These are phyloP conservation scores for Sphaeridia pumilis DNA, from an alignment of 2,888 invertebrate species.

Conservation along the genomic window DNA sequence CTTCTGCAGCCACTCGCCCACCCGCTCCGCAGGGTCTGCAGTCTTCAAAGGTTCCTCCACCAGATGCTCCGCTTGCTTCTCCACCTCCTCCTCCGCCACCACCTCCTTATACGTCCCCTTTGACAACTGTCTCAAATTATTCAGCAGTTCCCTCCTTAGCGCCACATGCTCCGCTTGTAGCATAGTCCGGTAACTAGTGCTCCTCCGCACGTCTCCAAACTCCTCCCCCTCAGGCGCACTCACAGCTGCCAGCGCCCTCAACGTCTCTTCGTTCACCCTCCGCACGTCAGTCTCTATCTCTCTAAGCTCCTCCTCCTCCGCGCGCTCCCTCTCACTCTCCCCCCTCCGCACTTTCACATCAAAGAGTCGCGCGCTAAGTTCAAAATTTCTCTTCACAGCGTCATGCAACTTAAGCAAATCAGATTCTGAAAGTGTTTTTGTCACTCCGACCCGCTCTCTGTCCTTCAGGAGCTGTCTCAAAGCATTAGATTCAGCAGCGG, in stretches of 20 bases:
- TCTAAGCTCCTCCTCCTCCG: background rate
- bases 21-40: constrained; percentile 7
- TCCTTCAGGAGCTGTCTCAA: constrained; percentile 13
- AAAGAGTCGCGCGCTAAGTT: background rate
- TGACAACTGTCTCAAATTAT: constrained; percentile 33
- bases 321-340: background rate
- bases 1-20: constrained; percentile 9
- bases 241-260: background rate
- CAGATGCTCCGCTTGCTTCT: background rate
- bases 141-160: constrained; percentile 29
- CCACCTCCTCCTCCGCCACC: background rate
- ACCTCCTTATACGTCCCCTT: constrained; percentile 20
- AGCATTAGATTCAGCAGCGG: constrained; percentile 25
- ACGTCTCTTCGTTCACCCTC: constrained; percentile 9
- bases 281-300: constrained; percentile 10
- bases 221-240: background rate
- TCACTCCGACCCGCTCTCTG: background rate
- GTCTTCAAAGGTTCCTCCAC: constrained; percentile 1
- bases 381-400: constrained; percentile 4
- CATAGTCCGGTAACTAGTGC: constrained; percentile 11
- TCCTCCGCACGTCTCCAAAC: background rate
- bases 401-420: constrained; percentile 6
- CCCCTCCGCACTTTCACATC: background rate
- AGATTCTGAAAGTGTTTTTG: constrained; percentile 11
- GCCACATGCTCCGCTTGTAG: constrained; percentile 26